Evolutionary conservation across 2,797 vertebrate genomes (phyloP).

Genomic region (Pangasius krempfi): DNA sequence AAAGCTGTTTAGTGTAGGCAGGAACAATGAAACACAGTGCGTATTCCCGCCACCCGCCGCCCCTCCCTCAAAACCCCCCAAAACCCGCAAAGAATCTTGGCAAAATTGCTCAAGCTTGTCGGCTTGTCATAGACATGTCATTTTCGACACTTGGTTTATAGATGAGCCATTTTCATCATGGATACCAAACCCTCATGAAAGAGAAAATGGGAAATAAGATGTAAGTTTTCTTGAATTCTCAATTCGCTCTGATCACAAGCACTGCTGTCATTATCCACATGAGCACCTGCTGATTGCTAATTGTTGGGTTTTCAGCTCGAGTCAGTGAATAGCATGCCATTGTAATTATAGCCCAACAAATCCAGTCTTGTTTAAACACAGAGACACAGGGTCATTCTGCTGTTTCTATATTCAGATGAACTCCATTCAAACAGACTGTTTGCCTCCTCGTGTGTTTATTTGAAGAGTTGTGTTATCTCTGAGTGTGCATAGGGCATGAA

Average conservation of each 20-base stretch:
- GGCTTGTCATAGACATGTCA: neutral
- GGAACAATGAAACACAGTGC: neutral
- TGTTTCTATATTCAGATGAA: constrained; percentile 44
- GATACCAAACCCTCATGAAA: neutral
- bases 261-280: constrained; percentile 53
- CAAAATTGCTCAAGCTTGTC: neutral
- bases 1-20: neutral
- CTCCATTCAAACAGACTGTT: constrained; percentile 49
- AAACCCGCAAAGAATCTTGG: neutral
- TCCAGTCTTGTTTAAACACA: constrained; percentile 47
- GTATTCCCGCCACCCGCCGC: neutral
- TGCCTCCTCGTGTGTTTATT: constrained; percentile 26
- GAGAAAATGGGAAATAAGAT: neutral
- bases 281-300: constrained; percentile 70
- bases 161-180: neutral
- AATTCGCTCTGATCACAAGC: neutral
- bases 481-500: neutral
- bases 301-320: constrained; percentile 67
- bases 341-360: constrained; percentile 52
- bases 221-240: neutral
- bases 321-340: constrained; percentile 57
- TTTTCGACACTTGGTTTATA: neutral
- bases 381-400: constrained; percentile 26
- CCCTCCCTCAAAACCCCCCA: no score
- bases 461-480: neutral